phyloP scores from a whole-genome alignment of 2,888 invertebrate species.

The Amiota communis region DNA sequence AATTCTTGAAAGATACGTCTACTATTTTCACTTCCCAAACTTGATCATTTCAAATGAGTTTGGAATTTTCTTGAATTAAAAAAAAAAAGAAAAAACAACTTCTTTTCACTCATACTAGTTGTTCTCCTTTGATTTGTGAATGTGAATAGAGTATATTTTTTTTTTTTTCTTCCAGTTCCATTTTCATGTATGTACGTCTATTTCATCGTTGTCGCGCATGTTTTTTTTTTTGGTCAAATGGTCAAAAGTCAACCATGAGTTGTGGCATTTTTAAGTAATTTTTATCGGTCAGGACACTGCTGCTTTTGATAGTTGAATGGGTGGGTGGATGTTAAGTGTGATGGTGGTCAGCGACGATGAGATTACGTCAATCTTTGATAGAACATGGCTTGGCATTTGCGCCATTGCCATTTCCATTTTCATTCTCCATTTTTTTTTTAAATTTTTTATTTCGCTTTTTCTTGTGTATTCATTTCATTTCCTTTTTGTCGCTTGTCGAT shows the following conservation, averaged over 20 bases:
- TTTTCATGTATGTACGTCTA: background rate
- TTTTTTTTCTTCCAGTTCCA: conserved; percentile 33
- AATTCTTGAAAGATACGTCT: no score
- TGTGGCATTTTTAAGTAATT: conserved; percentile 72
- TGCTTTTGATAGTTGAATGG: background rate
- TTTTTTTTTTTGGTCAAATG: conserved; percentile 48
- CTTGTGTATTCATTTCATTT: background rate
- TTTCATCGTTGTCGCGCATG: conserved; percentile 31
- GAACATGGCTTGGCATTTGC: conserved; percentile 11
- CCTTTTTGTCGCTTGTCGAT: background rate
- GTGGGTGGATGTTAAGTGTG: background rate
- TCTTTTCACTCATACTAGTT: no score
- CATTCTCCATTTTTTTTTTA: no score
- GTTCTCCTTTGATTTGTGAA: background rate
- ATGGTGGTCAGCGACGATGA: background rate
- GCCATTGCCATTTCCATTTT: background rate
- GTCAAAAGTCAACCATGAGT: conserved; percentile 72
- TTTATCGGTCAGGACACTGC: conserved; percentile 59
- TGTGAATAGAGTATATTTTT: conserved; percentile 24
- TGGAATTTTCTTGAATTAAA: no score
- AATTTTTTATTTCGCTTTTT: background rate
- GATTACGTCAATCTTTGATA: conserved; percentile 9
- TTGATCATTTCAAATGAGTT: no score
- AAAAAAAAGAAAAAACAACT: no score
- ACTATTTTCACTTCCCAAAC: no score